A percentile compares a stretch with the other conserved stretches of the same genome.
These are phyloP conservation scores for Hyles lineata DNA, from an alignment of 2,888 invertebrate genomes.

Conservation along the genomic window DNA sequence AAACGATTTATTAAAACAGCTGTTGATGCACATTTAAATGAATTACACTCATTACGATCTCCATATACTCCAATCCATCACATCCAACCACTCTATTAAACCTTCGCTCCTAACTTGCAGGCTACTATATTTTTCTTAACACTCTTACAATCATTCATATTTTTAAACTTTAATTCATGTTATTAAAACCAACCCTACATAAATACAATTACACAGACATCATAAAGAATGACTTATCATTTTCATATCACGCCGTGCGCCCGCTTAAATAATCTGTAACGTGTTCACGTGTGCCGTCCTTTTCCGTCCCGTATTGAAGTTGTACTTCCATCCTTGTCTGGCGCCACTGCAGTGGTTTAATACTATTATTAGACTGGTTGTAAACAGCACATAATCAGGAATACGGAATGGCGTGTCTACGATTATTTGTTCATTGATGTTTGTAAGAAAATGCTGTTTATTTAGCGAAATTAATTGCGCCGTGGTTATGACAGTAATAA, in stretches of 20 bases:
- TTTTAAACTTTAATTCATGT: neutral
- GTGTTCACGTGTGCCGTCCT: neutral
- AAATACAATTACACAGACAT: slow-evolving; percentile 7
- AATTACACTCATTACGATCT: too few species aligned
- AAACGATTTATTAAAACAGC: too few species aligned
- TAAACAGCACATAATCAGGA: slow-evolving; percentile 9
- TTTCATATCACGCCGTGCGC: neutral
- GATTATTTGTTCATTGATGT: neutral
- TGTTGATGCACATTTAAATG: too few species aligned
- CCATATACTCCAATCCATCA: too few species aligned
- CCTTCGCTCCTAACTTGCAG: too few species aligned
- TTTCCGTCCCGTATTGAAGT: neutral
- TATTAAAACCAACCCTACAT: neutral
- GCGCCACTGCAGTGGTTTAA: slow-evolving; percentile 20
- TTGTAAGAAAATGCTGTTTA: neutral
- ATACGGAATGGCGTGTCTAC: neutral
- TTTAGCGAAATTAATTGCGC: too few species aligned
- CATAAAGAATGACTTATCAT: slow-evolving; percentile 10
- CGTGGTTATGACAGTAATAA: too few species aligned
- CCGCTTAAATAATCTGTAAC: slow-evolving; percentile 21
- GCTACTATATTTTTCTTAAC: too few species aligned
- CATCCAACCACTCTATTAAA: too few species aligned
- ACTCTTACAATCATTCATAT: neutral
- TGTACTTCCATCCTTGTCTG: neutral
- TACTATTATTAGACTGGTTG: neutral